Evolutionary conservation across 2,113 vertebrate species (phyloP).

Genomic region (Ramphastos sulfuratus): DNA sequence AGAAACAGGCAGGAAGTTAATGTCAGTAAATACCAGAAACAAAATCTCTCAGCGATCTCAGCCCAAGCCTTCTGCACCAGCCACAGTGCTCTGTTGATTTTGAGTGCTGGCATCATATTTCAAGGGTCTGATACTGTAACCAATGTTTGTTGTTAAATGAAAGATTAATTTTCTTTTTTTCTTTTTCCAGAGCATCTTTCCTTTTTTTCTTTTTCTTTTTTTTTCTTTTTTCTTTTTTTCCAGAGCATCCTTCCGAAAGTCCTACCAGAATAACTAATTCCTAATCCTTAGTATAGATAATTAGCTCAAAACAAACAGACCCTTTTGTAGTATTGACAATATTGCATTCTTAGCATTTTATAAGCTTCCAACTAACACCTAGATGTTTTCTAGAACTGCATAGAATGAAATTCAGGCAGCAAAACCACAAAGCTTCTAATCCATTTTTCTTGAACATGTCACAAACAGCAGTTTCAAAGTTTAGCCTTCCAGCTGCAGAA

Average conservation of each 20-base stretch:
- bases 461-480: background rate
- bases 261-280: constrained; percentile 4
- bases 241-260: constrained; percentile 1
- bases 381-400: background rate
- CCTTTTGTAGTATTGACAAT: background rate
- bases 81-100: background rate
- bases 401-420: background rate
- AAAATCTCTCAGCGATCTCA: background rate
- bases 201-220: background rate
- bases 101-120: background rate
- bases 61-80: background rate
- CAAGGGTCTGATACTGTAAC: background rate
- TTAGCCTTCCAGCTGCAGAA: background rate
- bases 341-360: constrained; percentile 4
- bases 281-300: constrained; percentile 5
- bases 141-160: constrained; percentile 24
- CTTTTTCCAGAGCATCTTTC: background rate
- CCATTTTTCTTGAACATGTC: background rate
- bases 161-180: background rate
- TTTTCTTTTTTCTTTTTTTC: background rate
- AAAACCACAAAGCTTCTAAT: constrained; percentile 9
- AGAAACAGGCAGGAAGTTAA: background rate
- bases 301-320: constrained; percentile 17
- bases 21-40: background rate
- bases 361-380: background rate